Evolutionary conservation across 2,797 vertebrate genomes (phyloP).

Genomic region (Tenualosa thibaudeaui): DNA sequence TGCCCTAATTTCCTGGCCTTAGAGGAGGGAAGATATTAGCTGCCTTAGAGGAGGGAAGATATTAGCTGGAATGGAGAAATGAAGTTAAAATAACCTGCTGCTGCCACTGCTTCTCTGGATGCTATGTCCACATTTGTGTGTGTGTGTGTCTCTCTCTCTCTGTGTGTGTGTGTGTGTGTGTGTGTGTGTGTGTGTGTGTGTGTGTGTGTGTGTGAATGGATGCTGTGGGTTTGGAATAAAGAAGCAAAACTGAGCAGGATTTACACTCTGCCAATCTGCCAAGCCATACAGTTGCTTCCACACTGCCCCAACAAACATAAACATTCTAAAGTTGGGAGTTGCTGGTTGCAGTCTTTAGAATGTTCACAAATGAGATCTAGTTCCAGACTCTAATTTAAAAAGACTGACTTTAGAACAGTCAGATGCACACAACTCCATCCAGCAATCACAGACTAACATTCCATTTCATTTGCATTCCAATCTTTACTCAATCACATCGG

Average conservation of each 20-base stretch:
- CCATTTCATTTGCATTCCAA: too few relatives aligned
- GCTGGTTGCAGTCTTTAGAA: too few relatives aligned
- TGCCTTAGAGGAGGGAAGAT: background rate
- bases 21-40: background rate
- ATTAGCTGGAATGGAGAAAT: background rate
- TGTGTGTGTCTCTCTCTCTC: background rate
- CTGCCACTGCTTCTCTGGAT: background rate
- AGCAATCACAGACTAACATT: too few relatives aligned
- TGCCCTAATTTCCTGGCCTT: too few relatives aligned
- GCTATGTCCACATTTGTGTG: background rate
- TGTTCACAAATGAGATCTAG: too few relatives aligned
- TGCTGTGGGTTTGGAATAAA: background rate
- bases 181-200: slow-evolving; percentile 16
- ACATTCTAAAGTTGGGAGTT: too few relatives aligned
- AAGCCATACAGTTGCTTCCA: too few relatives aligned
- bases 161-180: slow-evolving; percentile 16
- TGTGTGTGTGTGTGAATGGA: background rate
- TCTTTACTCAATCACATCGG: too few relatives aligned
- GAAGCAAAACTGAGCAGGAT: background rate
- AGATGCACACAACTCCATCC: too few relatives aligned
- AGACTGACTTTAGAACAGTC: too few relatives aligned
- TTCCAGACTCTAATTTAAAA: too few relatives aligned
- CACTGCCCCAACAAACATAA: too few relatives aligned
- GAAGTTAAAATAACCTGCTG: background rate
- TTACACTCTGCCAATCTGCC: background rate